phyloP scores from a whole-genome alignment of 1,140 invertebrate species.

The Metopolophium dirhodum region DNA sequence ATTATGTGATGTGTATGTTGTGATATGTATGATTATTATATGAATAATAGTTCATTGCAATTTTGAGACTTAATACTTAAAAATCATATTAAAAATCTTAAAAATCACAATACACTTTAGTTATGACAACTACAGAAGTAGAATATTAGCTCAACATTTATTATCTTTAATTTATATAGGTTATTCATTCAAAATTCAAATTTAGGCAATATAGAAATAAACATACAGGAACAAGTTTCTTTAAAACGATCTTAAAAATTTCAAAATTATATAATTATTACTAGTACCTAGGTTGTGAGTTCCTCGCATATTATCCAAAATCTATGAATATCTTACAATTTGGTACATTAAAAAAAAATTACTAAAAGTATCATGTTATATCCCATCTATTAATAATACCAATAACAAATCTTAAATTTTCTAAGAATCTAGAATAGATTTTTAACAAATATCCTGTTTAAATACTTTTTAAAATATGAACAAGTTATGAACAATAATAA shows the following conservation, averaged over 20 bases:
- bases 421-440: neutral
- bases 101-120: neutral
- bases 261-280: too few relatives aligned
- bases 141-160: too few relatives aligned
- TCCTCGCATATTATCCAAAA: too few relatives aligned
- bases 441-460: neutral
- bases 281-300: too few relatives aligned
- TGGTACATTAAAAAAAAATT: neutral
- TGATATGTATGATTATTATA: neutral
- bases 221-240: neutral
- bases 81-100: neutral
- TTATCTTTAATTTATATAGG: too few relatives aligned
- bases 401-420: neutral
- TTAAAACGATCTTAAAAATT: neutral
- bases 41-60: neutral
- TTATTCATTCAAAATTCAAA: neutral
- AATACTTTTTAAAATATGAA: neutral
- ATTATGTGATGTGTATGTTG: too few relatives aligned
- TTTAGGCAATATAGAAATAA: too few relatives aligned
- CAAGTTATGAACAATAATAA: neutral
- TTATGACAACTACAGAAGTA: too few relatives aligned
- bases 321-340: too few relatives aligned
- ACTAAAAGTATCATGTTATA: neutral
- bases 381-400: neutral
- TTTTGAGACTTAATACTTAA: neutral